Evolutionary conservation across 2,797 vertebrate species (phyloP), one percentile per base, ranked within the genome.

Genomic region (Platyrinchus mystaceus): DNA sequence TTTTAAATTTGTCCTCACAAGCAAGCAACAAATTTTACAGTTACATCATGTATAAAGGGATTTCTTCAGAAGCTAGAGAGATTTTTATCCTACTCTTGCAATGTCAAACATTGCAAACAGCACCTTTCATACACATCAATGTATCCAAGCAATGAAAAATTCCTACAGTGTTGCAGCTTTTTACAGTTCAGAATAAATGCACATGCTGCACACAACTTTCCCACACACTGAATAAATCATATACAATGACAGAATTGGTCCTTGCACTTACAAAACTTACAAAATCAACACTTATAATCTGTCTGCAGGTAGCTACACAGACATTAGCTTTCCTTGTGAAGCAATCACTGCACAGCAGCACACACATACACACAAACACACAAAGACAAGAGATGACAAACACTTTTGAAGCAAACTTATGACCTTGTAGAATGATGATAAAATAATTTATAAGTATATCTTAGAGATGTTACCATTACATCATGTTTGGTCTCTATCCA

Each of bases 101-200:
- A 47, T 58, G 87, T 74, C 69, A 93, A 86, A 89, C 50, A 53
- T 18, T 67, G 56, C 47, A 94, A 90, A 66, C 49, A 78, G 28
- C 34, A 26, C 14, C 63, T 94, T 90, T 90, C 67, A 64, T 44
- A 78, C 41, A 66, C 30, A 30, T 81, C 2, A 1, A n/a, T 87
- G 63, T 69, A 85, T 81, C 37, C 68, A 62, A 82, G 49, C 79
- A 90, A 89, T 56, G 34, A 86, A 88, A 87, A 86, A 85, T 44
- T 87, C 74, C 49, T 64, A 43, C 47, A 55, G 27, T 41, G 9
- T 37, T 89, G 46, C 41, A 76, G 7, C 55, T 82, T 92, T 64
- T 82, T 46, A 63, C 27, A 60, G 36, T 41, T 46, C 9, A 1
- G 28, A 87, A 84, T 79, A 89, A 84, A 87, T 60, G 47, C 21